Evolutionary conservation across 2,888 invertebrate species (phyloP).

Genomic region (Neuroscelio doddi): DNA sequence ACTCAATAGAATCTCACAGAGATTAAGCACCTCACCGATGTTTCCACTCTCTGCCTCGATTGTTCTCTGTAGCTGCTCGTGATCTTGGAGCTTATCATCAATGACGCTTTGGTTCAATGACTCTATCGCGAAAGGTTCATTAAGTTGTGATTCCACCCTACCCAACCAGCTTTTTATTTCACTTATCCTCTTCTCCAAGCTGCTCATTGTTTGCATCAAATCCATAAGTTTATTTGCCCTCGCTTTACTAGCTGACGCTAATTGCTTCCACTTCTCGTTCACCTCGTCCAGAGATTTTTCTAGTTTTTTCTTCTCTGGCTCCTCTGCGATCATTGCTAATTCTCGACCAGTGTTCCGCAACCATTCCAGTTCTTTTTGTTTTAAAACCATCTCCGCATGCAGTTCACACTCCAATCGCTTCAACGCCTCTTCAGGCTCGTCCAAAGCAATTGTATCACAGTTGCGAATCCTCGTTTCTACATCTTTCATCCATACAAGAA

Average conservation of each 20-base stretch:
- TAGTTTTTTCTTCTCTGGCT: conserved; percentile 76
- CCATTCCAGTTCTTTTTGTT: conserved; percentile 87
- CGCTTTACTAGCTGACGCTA: conserved; percentile 78
- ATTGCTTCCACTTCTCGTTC: conserved; percentile 80
- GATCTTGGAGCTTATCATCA: conserved; percentile 80
- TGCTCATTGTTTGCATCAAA: conserved; percentile 80
- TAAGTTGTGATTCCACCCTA: conserved; percentile 80
- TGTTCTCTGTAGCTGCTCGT: conserved; percentile 82
- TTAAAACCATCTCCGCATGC: conserved; percentile 82
- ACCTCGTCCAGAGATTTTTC: conserved; percentile 76
- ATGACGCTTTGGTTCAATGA: conserved; percentile 78
- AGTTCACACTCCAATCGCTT: conserved; percentile 83
- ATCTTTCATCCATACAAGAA: conserved; percentile 81
- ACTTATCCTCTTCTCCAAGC: conserved; percentile 81
- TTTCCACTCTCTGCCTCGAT: conserved; percentile 86
- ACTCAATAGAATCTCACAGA: conserved; percentile 83
- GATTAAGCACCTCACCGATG: conserved; percentile 84
- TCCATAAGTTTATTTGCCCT: conserved; percentile 83
- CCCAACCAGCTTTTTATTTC: conserved; percentile 83
- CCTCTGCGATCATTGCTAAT: conserved; percentile 78
- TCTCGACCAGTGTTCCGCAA: conserved; percentile 79
- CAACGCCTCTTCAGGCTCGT: conserved; percentile 83
- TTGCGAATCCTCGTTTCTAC: conserved; percentile 74
- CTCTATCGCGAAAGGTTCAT: conserved; percentile 80
- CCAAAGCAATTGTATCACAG: conserved; percentile 70